Evolutionary conservation across 1,140 invertebrate species (phyloP), one percentile per base, ranked within the genome.

Genomic region (Antheraea mylitta): DNA sequence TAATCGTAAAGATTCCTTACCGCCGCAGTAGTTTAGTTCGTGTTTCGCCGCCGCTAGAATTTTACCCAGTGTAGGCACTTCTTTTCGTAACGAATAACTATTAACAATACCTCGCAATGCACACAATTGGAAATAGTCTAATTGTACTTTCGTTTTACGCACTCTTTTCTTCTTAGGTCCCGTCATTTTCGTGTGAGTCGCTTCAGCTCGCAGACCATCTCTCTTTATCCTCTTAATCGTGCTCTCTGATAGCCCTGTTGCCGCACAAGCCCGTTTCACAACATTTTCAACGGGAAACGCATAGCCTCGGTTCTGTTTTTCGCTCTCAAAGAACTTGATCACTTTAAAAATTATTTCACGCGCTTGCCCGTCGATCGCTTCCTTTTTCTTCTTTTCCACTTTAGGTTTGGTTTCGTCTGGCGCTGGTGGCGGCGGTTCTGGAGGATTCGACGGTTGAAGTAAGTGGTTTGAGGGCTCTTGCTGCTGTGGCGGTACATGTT

Each of bases 251-350:
- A 91, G 48, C 1, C 88, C 89, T 3, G 89, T 91, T 5, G 89
- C 89, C 0, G 89, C 88, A 73, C 86, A 90, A 2, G 89, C 87
- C 8, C 89, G 66, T 77, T 91, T 91, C 0, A 91, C 86, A 11
- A 91, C 89, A 67, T 91, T 91, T 60, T 91, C 89, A 0, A 91
- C 89, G 7, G 89, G 88, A 69, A 87, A 91, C 0, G 88, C 83
- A 64, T 91, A 91, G 22, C 89, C 89, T 68, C 86, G 83, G 18
- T 87, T 90, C 65, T 89, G 87, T 83, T 91, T 91, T 77, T 91
- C 89, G 62, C 87, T 90, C 66, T 91, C 89, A 69, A 91, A 91
- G 66, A 91, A 91, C 63, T 90, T 91, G 11, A 91, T 91, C 10
- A 91, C 89, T 77, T 89, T 90, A 62, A 82, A 90, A 53, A 91